Conservation (phyloP, 2,888 invertebrate genomes). For the Aspidiotus destructor region DNA sequence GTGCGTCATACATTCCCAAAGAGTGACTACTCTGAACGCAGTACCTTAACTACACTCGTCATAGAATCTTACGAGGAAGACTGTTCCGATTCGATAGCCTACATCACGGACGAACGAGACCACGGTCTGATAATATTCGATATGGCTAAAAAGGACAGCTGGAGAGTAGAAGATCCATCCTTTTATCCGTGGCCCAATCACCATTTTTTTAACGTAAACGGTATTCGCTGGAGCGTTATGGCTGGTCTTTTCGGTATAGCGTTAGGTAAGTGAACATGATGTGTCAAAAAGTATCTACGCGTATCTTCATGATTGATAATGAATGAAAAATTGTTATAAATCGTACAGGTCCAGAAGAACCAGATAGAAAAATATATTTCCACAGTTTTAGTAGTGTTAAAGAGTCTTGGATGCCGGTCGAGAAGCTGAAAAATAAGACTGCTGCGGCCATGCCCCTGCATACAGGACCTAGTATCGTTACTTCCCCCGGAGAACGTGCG, state of each 20-base stretch:
- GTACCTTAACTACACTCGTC: constrained; percentile 47
- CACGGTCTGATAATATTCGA: constrained; percentile 57
- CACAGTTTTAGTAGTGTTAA: constrained; percentile 58
- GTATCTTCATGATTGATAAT: not conserved
- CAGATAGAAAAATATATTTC: constrained; percentile 53
- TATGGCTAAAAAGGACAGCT: constrained; percentile 48
- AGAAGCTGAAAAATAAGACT: constrained; percentile 49
- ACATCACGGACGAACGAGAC: constrained; percentile 57
- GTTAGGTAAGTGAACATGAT: constrained; percentile 46
- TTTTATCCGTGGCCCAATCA: constrained; percentile 56
- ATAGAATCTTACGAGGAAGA: constrained; percentile 50
- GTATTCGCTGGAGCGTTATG: constrained; percentile 60
- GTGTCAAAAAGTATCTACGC: not conserved
- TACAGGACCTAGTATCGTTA: constrained; percentile 36
- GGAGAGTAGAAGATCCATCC: constrained; percentile 53
- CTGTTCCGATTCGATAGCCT: constrained; percentile 55
- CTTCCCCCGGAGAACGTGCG: constrained; percentile 49
- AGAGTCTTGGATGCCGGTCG: constrained; percentile 56
- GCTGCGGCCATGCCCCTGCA: too few relatives aligned
- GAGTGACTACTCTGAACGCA: not conserved
- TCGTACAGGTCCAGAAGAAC: constrained; percentile 39
- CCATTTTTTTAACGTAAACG: constrained; percentile 54
- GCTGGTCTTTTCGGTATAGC: constrained; percentile 62
- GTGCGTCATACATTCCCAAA: too few relatives aligned
- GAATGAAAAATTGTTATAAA: not conserved